Evolutionary conservation across 2,113 vertebrate genomes (phyloP), one percentile per base, ranked within the genome.

Genomic region (Boleophthalmus pectinirostris): DNA sequence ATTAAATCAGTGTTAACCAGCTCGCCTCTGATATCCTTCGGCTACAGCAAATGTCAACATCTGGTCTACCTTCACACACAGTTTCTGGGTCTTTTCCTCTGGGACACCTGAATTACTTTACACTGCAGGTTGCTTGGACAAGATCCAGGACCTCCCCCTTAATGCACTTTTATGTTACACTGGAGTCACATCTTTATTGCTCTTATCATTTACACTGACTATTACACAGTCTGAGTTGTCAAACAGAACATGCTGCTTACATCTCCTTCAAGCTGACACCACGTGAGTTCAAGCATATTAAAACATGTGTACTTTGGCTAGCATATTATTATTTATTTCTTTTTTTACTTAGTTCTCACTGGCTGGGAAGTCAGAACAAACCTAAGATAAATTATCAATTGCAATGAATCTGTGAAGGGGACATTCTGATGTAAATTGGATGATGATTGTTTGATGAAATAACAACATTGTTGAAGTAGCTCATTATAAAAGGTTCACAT

Each of bases 1-100:
- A 64, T 38, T 64, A 64, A 64, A 64, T 64, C 61, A 64, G 61
- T 71, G 68, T 75, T 38, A 58, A 20, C 56, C 25, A 24, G 20
- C 53, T 56, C 9, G 25, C 69, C 35, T 65, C 67, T 75, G 61
- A 58, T 66, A n/a, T 66, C 66, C 47, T 24, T 68, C 68, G 33
- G 64, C 23, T 51, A 57, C 33, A 64, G 60, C 68, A 3, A 53
- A 60, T 66, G 58, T 47, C 60, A 68, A 53, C 74, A 78, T 70
- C 68, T 75, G 66, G 74, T 64, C 66, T 66, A 73, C 29, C 47
- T 57, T 35, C 66, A 63, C 51, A 49, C 61, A 60, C 43, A 6
- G 47, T 67, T 77, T 73, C 53, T 54, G 69, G 77, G 29, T 86
- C 64, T 56, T 69, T 79, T 72, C 56, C 72, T 69, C 47, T 45